These are phyloP conservation scores for Odontomyia ornata DNA, from an alignment of 2,888 invertebrate genomes.

Conservation along the genomic window DNA sequence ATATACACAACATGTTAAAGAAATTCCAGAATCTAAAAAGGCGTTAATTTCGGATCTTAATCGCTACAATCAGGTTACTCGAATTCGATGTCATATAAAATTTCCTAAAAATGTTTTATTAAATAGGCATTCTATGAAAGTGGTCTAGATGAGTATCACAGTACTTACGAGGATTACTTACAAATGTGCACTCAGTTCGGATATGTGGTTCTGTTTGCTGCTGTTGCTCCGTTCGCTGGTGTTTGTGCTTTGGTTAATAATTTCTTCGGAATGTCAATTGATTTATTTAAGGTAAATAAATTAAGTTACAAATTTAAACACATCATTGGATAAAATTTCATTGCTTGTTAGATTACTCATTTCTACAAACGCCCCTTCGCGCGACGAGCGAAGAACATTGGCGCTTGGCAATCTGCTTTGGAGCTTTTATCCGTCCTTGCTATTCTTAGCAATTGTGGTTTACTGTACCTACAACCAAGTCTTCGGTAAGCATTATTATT, in stretches of 20 bases:
- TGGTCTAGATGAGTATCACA: conserved; percentile 75
- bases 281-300: conserved; percentile 71
- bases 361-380: conserved; percentile 75
- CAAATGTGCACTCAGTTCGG: conserved; percentile 84
- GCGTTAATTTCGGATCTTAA: conserved; percentile 56
- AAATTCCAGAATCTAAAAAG: conserved; percentile 57
- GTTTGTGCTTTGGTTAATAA: conserved; percentile 79
- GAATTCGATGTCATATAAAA: too few relatives aligned
- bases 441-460: conserved; percentile 78
- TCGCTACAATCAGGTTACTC: conserved; percentile 57
- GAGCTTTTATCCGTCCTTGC: conserved; percentile 70
- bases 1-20: conserved; percentile 57
- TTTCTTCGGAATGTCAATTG: conserved; percentile 76
- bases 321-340: too few relatives aligned
- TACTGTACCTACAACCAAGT: conserved; percentile 75
- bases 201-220: conserved; percentile 79
- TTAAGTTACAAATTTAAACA: background rate
- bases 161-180: conserved; percentile 79
- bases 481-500: conserved; percentile 62
- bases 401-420: conserved; percentile 77
- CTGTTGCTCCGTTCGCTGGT: conserved; percentile 79
- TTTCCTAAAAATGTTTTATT: background rate
- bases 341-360: conserved; percentile 66
- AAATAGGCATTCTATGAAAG: conserved; percentile 65
- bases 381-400: conserved; percentile 73